Evolutionary conservation across 2,888 invertebrate genomes (phyloP), one percentile per base, ranked within the genome.

Genomic region (Ormyrus pomaceus): DNA sequence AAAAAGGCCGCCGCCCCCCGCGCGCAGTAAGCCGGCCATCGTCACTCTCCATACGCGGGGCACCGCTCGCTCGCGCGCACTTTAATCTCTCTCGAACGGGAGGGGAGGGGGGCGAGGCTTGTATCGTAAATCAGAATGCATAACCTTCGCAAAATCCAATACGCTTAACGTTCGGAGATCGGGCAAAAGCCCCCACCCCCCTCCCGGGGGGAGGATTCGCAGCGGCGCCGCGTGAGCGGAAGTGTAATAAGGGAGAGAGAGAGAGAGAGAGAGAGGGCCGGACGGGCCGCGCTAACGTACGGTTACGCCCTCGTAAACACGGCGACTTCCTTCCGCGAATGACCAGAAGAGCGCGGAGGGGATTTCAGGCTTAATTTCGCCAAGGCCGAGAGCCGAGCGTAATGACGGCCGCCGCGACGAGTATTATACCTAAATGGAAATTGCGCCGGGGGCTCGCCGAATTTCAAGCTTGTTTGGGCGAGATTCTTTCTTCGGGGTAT

Each of bases 71-170:
- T 6, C 59, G 7, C 59, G 19, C 4, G 19, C 11, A 59, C 48
- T 19, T 45, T 7, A 53, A 73, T n/a, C 50, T 48, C 73, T 74
- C 7, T 19, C 19, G 19, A 19, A 19, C 19, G 19, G 19, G 19
- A 0, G 19, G 1, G 19, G 19, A 0, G 19, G 19, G 19, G 19
- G 19, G 19, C 0, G 19, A 1, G 7, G 10, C 56, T 56, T 56
- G 34, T 65, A 50, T 61, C 71, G 62, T 62, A 72, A 72, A 72
- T 72, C 62, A 62, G 51, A 72, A 62, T 62, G n/a, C 53, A 62
- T 8, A 51, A 19, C 59, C 50, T 62, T 6, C 51, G 8, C 56
- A 65, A 77, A 70, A 64, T 77, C 77, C 62, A 76, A 69, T 76
- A 61, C 19, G 70, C 64, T 64, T 70, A 70, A 70, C 11, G 77